Base-by-base conservation (phyloP, 2,797 vertebrate species). In the Pantherophis alleghaniensis region DNA sequence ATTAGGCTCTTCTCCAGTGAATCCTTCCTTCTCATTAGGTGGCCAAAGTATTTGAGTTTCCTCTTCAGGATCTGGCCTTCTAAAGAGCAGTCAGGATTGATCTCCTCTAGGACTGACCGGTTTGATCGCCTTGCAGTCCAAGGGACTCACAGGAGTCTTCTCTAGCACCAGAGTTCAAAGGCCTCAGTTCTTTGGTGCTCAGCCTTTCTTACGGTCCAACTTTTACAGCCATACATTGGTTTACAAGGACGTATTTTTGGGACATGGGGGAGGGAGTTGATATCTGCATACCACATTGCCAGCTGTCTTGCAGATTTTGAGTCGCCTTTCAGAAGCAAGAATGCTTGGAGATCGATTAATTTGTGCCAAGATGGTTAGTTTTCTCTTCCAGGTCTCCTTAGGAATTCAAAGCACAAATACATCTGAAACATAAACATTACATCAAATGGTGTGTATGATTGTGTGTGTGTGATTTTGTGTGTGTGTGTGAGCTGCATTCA, bases 361-460 rank as follows among this genome's bases (percentile, higher is more conserved):
- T 24, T 47, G 9, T 83, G 74, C 37, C 74, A 24, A 11, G 20
- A 5, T 0, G 10, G 0, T 83, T 42, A 24, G 22, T 83, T 83
- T 26, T 60, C 13, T 37, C 1, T 51, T 87, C 53, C 26, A 20
- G 20, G 3, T 53, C 47, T 7, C 89, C 61, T 93, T 60, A 86
- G 3, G 87, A 95, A 90, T 69, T 11, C 12, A 89, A 88, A 88
- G 12, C 42, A 18, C 37, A 90, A 90, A 92, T 83, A 20, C 60
- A 86, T 18, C 7, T 4, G 18, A 89, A 92, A 91, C 93, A 87
- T n/a, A 88, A 69, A 74, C 86, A 69, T 88, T 18, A 79, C 57
- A n/a, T 83, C 37, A 22, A 83, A 83, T 11, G 20, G 20, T n/a
- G 14, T 74, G 14, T 37, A 1, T 74, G n/a, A 26, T 26, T 28